Evolutionary conservation across 1,140 invertebrate genomes (phyloP).

Genomic region (Berghia stephanieae): DNA sequence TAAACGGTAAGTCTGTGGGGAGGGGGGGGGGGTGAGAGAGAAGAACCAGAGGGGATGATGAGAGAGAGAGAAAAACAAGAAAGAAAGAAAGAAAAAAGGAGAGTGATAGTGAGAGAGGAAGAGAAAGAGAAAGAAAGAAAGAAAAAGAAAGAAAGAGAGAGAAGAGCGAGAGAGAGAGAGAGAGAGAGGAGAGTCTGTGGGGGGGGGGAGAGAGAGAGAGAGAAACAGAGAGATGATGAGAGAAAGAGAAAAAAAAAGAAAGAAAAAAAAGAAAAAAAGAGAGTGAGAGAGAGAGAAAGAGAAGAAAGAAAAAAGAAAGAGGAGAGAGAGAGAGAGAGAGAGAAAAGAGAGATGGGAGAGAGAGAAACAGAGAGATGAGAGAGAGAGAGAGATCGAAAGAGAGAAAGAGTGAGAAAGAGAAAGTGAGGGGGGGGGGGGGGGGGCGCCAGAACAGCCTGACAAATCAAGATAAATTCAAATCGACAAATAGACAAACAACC

Average conservation of each 20-base stretch:
- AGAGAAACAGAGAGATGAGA: no score
- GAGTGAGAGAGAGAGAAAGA: background rate
- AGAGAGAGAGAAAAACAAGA: background rate
- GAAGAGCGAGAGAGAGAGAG: background rate
- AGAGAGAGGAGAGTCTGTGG: background rate
- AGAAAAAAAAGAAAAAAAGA: background rate
- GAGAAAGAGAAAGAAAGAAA: conserved; percentile 12
- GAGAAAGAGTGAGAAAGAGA: no score
- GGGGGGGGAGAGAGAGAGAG: background rate
- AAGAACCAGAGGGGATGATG: background rate
- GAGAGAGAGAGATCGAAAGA: no score
- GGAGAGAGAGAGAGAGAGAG: no score
- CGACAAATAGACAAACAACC: no score
- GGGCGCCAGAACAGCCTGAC: no score
- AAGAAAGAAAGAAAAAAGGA: background rate
- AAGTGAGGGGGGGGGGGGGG: no score
- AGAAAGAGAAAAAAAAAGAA: background rate
- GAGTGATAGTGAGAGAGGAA: background rate
- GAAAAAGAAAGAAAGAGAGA: background rate
- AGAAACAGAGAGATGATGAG: background rate
- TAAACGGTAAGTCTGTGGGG: no score
- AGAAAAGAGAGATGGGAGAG: no score
- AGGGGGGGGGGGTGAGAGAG: background rate
- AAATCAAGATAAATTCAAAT: no score
- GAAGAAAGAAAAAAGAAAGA: conserved; percentile 14